phyloP scores from a whole-genome alignment of 30 jellyfish, hydroid and myxozoan species.

The Chrysaora quinquecirrha region DNA sequence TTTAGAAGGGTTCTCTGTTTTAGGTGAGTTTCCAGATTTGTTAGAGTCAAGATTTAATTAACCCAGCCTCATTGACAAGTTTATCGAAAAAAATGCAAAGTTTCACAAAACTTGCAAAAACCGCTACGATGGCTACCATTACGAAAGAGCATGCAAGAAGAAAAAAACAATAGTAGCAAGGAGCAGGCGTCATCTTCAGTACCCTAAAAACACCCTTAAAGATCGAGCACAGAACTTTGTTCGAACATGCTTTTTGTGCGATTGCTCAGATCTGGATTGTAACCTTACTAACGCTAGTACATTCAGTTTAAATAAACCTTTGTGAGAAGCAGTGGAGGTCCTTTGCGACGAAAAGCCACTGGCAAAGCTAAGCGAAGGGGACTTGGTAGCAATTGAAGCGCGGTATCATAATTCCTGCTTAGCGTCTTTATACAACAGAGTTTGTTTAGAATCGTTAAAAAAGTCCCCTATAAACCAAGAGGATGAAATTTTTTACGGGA shows the following conservation, averaged over 20 bases:
- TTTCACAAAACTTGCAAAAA: too few relatives aligned
- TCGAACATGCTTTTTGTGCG: slow-evolving; percentile 20
- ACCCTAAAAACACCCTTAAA: too few relatives aligned
- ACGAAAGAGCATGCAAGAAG: too few relatives aligned
- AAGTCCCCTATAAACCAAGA: slow-evolving; percentile 5
- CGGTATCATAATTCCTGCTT: slow-evolving; percentile 27
- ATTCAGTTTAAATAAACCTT: neutral
- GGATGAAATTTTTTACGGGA: slow-evolving; percentile 15
- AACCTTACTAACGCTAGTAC: slow-evolving; percentile 4
- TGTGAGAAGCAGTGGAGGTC: neutral
- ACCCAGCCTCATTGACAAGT: too few relatives aligned
- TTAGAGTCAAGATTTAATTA: too few relatives aligned
- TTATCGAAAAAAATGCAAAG: too few relatives aligned
- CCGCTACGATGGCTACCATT: too few relatives aligned
- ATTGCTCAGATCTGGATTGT: neutral
- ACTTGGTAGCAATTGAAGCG: slow-evolving; percentile 8
- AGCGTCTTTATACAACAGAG: slow-evolving; percentile 17
- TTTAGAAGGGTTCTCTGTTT: too few relatives aligned
- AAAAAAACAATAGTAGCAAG: too few relatives aligned
- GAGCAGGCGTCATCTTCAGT: too few relatives aligned
- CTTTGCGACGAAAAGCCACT: slow-evolving; percentile 6
- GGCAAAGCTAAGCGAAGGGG: slow-evolving; percentile 20
- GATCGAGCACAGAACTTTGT: neutral
- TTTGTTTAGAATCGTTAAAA: neutral
- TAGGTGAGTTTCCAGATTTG: too few relatives aligned